Conservation (phyloP, 2,113 vertebrate genomes). For the Oxyruncus cristatus region DNA sequence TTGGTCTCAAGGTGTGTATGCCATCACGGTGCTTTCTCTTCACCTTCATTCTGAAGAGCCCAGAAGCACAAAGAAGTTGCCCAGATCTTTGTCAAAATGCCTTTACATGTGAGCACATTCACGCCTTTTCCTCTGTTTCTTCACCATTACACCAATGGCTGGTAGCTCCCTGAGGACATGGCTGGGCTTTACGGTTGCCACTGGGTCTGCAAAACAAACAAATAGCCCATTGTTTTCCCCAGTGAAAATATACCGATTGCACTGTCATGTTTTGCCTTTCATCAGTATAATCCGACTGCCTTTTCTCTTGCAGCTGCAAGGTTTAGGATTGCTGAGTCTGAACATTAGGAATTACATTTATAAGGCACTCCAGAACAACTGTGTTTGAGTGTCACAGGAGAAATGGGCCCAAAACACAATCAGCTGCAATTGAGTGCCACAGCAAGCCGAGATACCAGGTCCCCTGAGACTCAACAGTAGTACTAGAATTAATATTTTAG, state of each 20-base stretch:
- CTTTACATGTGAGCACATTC: neutral
- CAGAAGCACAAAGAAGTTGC: neutral
- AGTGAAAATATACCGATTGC: neutral
- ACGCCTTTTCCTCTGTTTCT: neutral
- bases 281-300: neutral
- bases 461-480: neutral
- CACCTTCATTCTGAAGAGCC: neutral
- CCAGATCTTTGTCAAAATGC: neutral
- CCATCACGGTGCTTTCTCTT: neutral
- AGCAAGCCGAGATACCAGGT: neutral
- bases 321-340: conserved; percentile 4
- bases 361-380: conserved; percentile 17
- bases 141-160: neutral
- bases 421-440: neutral
- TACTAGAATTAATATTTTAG: neutral
- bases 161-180: neutral
- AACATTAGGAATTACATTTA: neutral
- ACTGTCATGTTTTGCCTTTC: conserved; percentile 21
- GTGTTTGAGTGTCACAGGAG: neutral
- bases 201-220: conserved; percentile 51
- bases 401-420: neutral
- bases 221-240: neutral
- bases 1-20: neutral
- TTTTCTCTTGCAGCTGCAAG: neutral
- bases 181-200: neutral